Conservation (phyloP, 2,888 invertebrate species). For the Tuberolachnus salignus region DNA sequence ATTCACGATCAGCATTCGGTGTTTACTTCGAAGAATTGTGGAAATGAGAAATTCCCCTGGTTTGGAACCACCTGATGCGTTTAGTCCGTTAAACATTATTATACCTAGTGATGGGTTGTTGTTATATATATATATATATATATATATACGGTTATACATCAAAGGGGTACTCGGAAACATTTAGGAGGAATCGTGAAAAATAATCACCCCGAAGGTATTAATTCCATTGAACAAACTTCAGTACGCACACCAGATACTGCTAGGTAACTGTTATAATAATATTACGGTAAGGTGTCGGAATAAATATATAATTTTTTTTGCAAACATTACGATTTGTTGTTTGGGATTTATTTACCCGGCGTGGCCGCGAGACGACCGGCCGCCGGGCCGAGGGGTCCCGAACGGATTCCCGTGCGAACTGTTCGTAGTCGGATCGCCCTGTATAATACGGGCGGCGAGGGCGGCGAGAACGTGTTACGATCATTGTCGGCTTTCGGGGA, state of each 20-base stretch:
- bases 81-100: slow-evolving; percentile 76
- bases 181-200: slow-evolving; percentile 78
- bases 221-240: slow-evolving; percentile 68
- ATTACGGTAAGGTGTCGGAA: too few species aligned
- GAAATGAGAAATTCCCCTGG: slow-evolving; percentile 64
- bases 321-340: too few species aligned
- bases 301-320: too few species aligned
- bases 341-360: too few species aligned
- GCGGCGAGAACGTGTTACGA: background rate
- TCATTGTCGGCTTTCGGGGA: background rate
- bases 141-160: slow-evolving; percentile 80
- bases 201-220: slow-evolving; percentile 66
- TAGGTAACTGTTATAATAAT: slow-evolving; percentile 30
- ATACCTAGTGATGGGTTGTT: slow-evolving; percentile 79
- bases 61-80: slow-evolving; percentile 64
- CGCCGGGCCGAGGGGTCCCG: too few species aligned
- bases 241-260: slow-evolving; percentile 87
- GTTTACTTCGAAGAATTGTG: slow-evolving; percentile 62
- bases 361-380: too few species aligned
- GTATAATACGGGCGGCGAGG: too few species aligned
- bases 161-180: slow-evolving; percentile 85
- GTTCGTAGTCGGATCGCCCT: too few species aligned
- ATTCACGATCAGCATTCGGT: slow-evolving; percentile 70
- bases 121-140: too few species aligned
- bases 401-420: too few species aligned